Conservation (phyloP, 2,113 vertebrate species). For the Polypterus senegalus region DNA sequence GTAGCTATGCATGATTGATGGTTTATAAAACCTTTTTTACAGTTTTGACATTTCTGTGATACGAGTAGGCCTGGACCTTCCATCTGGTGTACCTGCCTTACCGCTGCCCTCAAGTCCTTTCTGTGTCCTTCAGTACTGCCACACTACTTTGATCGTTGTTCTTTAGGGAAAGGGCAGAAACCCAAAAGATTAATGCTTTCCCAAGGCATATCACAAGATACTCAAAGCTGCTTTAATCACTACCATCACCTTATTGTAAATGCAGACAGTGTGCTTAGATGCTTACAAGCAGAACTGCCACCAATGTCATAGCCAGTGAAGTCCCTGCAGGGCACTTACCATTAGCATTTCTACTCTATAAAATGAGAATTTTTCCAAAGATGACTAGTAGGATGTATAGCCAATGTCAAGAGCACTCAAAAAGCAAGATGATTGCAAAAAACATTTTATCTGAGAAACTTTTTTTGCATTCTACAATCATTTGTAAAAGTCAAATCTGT, state of each 20-base stretch:
- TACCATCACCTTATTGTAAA: slow-evolving; percentile 24
- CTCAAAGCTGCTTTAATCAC: slow-evolving; percentile 24
- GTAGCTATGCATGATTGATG: slow-evolving; percentile 36
- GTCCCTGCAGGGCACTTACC: slow-evolving; percentile 3
- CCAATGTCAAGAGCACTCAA: too few relatives aligned
- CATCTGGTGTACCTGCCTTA: slow-evolving; percentile 29
- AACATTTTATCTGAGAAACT: too few relatives aligned
- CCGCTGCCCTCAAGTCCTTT: slow-evolving; percentile 17
- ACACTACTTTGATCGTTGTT: slow-evolving; percentile 26
- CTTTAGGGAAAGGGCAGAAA: slow-evolving; percentile 32
- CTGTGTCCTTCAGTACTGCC: slow-evolving; percentile 28
- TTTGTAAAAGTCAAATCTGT: too few relatives aligned
- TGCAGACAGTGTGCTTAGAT: slow-evolving; percentile 20
- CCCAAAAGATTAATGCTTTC: slow-evolving; percentile 32
- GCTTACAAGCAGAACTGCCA: slow-evolving; percentile 20
- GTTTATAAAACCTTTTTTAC: slow-evolving; percentile 41
- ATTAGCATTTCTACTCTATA: neutral
- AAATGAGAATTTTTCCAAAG: too few relatives aligned
- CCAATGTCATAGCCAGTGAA: slow-evolving; percentile 17
- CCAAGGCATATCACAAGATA: slow-evolving; percentile 23
- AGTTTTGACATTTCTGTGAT: slow-evolving; percentile 51
- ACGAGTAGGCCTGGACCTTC: slow-evolving; percentile 49
- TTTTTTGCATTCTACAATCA: too few relatives aligned
- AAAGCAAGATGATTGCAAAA: too few relatives aligned
- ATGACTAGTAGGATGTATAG: too few relatives aligned